Percentiles rank a stretch among this genome's conserved stretches.
Conservation (phyloP, 2,797 vertebrate genomes). For the Trichosurus vulpecula region DNA sequence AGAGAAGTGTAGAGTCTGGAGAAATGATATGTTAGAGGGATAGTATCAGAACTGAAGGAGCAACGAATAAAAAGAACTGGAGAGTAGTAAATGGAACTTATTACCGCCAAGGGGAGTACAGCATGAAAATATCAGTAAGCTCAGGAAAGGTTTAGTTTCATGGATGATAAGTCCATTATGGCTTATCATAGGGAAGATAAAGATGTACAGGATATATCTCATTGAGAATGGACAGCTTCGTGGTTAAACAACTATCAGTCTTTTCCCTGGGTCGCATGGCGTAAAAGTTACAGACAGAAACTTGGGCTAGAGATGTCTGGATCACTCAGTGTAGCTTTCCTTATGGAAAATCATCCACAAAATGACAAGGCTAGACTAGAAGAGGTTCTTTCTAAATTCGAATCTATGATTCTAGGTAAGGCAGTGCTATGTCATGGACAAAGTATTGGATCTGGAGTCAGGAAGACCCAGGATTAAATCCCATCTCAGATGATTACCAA, state of each 20-base stretch:
- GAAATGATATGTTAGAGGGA: neutral
- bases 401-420: neutral
- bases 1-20: neutral
- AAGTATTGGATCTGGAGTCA: too few species aligned
- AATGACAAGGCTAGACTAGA: neutral
- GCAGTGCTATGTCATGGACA: too few species aligned
- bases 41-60: neutral
- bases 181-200: neutral
- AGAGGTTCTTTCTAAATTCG: neutral
- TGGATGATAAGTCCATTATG: neutral
- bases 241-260: neutral
- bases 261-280: neutral
- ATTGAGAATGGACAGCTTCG: neutral
- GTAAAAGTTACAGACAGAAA: neutral
- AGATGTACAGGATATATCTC: neutral
- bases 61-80: too few species aligned
- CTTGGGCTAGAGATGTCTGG: neutral
- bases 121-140: neutral
- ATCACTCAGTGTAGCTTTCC: neutral
- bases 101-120: neutral
- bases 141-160: neutral
- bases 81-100: accelerated
- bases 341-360: neutral
- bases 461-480: too few species aligned
- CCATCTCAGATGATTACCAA: too few species aligned